Evolutionary conservation across 2,113 vertebrate species (phyloP).

Genomic region (Calypte anna): DNA sequence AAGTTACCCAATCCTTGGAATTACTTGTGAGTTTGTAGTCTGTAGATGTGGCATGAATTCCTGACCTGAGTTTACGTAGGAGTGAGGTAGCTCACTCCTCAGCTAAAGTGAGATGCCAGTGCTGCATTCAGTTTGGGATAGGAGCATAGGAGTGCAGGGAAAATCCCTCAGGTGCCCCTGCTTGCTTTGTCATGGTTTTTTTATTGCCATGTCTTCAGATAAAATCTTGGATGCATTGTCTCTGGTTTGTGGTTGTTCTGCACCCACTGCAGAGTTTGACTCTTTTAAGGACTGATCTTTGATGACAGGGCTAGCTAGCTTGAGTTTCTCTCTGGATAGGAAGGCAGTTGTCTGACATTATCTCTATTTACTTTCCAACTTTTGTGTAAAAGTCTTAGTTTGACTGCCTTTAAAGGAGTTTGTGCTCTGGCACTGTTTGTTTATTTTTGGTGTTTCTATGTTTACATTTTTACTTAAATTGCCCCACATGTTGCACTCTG

Average conservation of each 20-base stretch:
- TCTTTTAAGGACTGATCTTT: background rate
- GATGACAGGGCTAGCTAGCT: background rate
- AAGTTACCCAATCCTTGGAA: background rate
- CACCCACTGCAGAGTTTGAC: background rate
- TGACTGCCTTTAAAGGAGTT: background rate
- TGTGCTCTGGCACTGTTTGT: background rate
- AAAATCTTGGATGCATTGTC: background rate
- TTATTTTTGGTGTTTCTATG: background rate
- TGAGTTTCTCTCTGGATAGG: background rate
- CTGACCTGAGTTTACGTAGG: background rate
- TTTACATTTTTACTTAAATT: background rate
- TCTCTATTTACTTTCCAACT: background rate
- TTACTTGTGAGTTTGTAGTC: background rate
- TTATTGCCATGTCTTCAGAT: background rate
- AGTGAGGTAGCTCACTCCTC: background rate
- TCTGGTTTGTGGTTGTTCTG: background rate
- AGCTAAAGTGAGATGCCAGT: background rate
- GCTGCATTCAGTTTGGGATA: fast-evolving
- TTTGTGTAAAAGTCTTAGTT: background rate
- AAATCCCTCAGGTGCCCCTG: background rate
- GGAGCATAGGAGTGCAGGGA: fast-evolving
- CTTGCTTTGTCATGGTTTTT: background rate
- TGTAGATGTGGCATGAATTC: background rate
- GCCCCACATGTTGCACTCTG: background rate
- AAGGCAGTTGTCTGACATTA: background rate